These are phyloP conservation scores for Cynodonichthys magdalenae DNA, from an alignment of 2,797 vertebrate species.

Conservation along the genomic window DNA sequence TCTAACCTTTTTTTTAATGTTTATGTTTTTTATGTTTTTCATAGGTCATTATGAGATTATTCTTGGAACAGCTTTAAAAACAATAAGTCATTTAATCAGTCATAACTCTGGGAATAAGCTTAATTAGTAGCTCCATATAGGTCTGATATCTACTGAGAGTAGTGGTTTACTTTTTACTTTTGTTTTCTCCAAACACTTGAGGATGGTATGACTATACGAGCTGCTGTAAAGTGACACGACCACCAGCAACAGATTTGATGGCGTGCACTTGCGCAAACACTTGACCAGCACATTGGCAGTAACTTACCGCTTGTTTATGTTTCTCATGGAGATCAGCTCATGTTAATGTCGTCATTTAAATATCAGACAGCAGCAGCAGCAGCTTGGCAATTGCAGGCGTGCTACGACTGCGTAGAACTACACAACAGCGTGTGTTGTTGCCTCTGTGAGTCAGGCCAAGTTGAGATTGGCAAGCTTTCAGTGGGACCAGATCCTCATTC, in stretches of 20 bases:
- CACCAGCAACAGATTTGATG: not conserved
- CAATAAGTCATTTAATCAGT: not conserved
- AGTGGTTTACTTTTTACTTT: slow-evolving; percentile 2
- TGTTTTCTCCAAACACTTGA: slow-evolving; percentile 6
- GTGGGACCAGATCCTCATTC: slow-evolving; percentile 9
- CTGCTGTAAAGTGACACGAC: slow-evolving; percentile 1
- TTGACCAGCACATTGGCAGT: not conserved
- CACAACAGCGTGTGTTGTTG: slow-evolving; percentile 7
- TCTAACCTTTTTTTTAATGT: not conserved
- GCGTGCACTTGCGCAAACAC: not conserved
- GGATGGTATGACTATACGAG: not conserved
- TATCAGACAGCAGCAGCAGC: slow-evolving; percentile 16
- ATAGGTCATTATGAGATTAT: slow-evolving; percentile 7
- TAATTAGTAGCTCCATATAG: slow-evolving; percentile 16
- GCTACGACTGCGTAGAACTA: slow-evolving; percentile 6
- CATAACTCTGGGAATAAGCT: slow-evolving; percentile 8
- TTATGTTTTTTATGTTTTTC: not conserved
- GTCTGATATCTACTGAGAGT: slow-evolving; percentile 12
- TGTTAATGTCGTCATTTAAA: slow-evolving; percentile 5
- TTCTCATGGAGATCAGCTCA: slow-evolving; percentile 1
- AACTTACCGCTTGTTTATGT: slow-evolving; percentile 9
- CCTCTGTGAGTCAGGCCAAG: slow-evolving; percentile 26
- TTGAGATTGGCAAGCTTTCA: slow-evolving; percentile 28
- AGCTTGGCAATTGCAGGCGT: not conserved
- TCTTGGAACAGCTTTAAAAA: not conserved